Evolutionary conservation across 2,797 vertebrate genomes (phyloP), one percentile per base, ranked within the genome.

Genomic region (Enteromius argenteus): DNA sequence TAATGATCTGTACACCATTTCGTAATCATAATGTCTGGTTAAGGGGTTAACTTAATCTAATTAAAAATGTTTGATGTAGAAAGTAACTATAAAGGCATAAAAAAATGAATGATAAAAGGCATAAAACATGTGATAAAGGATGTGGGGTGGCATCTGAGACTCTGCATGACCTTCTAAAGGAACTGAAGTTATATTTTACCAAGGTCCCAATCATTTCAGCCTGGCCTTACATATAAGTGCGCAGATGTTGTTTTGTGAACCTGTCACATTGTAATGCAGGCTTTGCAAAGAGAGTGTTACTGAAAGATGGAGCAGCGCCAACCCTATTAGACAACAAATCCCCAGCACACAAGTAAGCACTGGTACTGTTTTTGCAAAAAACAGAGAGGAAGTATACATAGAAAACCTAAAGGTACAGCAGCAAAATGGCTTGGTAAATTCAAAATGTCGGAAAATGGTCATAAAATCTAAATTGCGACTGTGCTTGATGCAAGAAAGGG

Each of bases 291-390:
- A 71, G 49, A 72, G 32, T 32, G 10, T 32, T 81, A 8, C 15
- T 42, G 35, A 72, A 71, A 39, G 35, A 60, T 72, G 49, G 19
- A 30, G 51, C n/a, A 58, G 49, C 14, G 56, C 27, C 80, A 81
- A 44, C 27, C 35, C 23, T 30, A 30, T 62, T 74, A 60, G 7
- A 78, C 56, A 79, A 19, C 35, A 67, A 66, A 67, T 35, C 13
- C 19, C 6, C 44, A 67, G 51, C 32, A 53, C 44, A 37, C 1
- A 7, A 49, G 23, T 60, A 58, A 77, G 56, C 23, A 1, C 30
- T 58, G 9, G 4, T 58, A 19, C 75, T 77, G n/a, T 27, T 44
- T 44, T 62, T 5, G 11, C 56, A 62, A 44, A n/a, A 37, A 9
- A 44, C 42, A 13, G 42, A 44, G 15, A 56, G 5, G 14, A 21